phyloP scores from a whole-genome alignment of 2,797 vertebrate species.

The Hemibagrus guttatus region DNA sequence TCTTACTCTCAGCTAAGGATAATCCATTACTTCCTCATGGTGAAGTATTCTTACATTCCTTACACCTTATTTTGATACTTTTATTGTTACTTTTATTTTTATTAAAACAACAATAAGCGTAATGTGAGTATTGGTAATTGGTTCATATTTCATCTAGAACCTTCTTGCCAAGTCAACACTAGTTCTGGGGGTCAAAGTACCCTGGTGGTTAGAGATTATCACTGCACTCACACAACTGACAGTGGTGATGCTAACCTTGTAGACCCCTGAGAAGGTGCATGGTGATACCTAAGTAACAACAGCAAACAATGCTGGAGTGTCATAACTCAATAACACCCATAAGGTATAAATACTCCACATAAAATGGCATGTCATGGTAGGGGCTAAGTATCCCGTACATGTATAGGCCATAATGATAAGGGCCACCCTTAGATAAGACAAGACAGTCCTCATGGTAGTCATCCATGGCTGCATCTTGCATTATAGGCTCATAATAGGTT shows the following conservation, averaged over 20 bases:
- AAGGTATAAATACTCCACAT: not conserved
- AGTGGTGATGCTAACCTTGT: not conserved
- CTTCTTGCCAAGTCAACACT: not conserved
- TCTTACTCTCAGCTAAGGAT: not conserved
- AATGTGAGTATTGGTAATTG: not conserved
- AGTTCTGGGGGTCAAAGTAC: not conserved
- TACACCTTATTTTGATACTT: not conserved
- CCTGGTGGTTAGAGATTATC: not conserved
- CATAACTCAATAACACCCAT: not conserved
- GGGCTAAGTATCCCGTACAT: not conserved
- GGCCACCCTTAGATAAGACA: not conserved
- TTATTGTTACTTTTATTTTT: not conserved
- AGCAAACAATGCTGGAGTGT: too few relatives aligned
- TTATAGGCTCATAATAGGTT: not conserved
- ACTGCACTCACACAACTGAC: not conserved
- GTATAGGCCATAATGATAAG: not conserved
- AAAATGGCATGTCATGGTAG: not conserved
- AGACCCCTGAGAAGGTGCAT: not conserved
- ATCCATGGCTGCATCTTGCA: not conserved
- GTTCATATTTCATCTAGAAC: not conserved
- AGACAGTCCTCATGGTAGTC: not conserved
- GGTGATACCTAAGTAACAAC: too few relatives aligned
- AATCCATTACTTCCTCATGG: constrained; percentile 15
- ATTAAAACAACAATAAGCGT: not conserved
- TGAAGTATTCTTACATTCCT: not conserved